A percentile compares a stretch with the other conserved stretches of the same genome.
Evolutionary conservation across 2,113 vertebrate genomes (phyloP).

Genomic region (Engystomops pustulosus): DNA sequence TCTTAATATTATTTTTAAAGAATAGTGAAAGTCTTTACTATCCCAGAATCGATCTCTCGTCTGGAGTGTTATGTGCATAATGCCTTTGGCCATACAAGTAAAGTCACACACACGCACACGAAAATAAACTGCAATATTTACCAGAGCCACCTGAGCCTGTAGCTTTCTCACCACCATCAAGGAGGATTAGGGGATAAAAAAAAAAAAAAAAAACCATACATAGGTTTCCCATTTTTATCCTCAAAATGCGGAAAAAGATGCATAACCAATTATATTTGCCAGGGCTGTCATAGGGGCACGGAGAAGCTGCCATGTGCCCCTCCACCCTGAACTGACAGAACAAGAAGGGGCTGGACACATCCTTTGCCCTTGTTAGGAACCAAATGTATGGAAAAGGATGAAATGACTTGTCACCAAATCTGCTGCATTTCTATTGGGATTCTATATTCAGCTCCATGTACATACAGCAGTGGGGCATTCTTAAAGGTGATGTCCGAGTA

Average conservation of each 20-base stretch:
- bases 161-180: background rate
- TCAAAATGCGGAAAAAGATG: too few species aligned
- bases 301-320: background rate
- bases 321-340: background rate
- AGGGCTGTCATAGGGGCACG: constrained; percentile 23
- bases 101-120: constrained; percentile 29
- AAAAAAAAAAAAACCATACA: background rate
- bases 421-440: background rate
- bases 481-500: background rate
- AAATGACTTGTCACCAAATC: background rate
- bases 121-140: background rate
- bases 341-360: background rate
- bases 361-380: background rate
- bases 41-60: constrained; percentile 63
- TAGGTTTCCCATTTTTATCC: background rate
- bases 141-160: background rate
- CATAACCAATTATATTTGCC: background rate
- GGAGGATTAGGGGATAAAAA: background rate
- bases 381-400: background rate
- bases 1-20: constrained; percentile 60
- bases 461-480: background rate
- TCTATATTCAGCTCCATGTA: background rate
- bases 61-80: constrained; percentile 57
- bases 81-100: constrained; percentile 60
- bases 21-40: constrained; percentile 73